phyloP scores from a whole-genome alignment of 2,113 vertebrate species.

The Gavialis gangeticus region DNA sequence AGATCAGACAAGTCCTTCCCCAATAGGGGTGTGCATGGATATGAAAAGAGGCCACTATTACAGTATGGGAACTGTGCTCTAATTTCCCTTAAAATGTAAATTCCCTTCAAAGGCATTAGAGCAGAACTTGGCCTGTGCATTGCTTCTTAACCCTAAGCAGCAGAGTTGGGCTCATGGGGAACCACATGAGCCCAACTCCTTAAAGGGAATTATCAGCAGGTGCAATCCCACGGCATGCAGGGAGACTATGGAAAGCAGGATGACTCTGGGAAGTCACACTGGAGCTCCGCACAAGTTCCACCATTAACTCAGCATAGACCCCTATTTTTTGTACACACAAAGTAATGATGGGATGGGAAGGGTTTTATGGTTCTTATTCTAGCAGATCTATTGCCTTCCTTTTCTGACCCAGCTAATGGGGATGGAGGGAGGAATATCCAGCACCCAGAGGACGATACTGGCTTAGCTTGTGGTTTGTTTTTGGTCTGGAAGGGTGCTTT shows the following conservation, averaged over 20 bases:
- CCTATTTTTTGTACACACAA: background rate
- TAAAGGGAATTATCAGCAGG: background rate
- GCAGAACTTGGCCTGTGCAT: background rate
- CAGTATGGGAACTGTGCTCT: background rate
- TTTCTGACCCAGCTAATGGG: background rate
- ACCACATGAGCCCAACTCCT: background rate
- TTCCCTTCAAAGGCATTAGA: background rate
- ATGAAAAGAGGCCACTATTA: background rate
- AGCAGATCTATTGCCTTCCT: background rate
- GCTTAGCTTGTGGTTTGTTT: background rate
- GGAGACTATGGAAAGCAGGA: background rate
- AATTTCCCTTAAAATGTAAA: background rate
- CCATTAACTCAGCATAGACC: no score
- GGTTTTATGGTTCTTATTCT: background rate
- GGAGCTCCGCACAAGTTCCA: background rate
- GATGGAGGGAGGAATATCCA: background rate
- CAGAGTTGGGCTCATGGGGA: background rate
- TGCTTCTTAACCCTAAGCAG: background rate
- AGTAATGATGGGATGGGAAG: conserved; percentile 34
- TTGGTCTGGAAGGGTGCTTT: background rate
- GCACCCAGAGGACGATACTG: rapidly evolving
- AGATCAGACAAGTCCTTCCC: background rate
- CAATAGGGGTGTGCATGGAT: background rate
- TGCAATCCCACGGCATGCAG: background rate
- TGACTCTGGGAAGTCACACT: background rate